These are phyloP conservation scores for Epicampocera succincta DNA, from an alignment of 2,888 invertebrate genomes.

Conservation along the genomic window DNA sequence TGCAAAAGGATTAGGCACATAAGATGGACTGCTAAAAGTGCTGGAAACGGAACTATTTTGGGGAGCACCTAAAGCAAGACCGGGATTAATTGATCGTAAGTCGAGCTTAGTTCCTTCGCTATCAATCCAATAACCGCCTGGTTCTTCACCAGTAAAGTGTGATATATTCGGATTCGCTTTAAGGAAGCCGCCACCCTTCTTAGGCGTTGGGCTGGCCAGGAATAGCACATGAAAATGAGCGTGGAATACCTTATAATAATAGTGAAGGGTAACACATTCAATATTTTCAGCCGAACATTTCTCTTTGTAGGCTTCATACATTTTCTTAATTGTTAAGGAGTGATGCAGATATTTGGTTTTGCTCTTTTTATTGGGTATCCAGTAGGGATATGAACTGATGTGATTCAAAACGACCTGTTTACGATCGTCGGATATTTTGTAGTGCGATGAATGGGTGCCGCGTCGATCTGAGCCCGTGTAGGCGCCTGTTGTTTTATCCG, in stretches of 20 bases:
- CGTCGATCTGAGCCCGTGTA: conserved; percentile 66
- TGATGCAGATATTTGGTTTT: conserved; percentile 69
- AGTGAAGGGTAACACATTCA: conserved; percentile 56
- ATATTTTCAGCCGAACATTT: conserved; percentile 56
- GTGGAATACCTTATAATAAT: conserved; percentile 68
- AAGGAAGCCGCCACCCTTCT: conserved; percentile 41
- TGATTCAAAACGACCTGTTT: conserved; percentile 56
- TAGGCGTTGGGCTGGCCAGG: conserved; percentile 44
- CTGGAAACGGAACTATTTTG: background rate
- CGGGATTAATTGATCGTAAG: conserved; percentile 7
- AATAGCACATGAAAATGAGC: conserved; percentile 69
- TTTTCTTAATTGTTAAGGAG: conserved; percentile 66
- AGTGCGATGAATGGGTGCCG: conserved; percentile 40
- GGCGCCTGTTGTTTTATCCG: conserved; percentile 68
- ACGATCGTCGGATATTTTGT: conserved; percentile 65
- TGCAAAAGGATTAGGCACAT: conserved; percentile 25
- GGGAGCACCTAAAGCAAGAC: background rate
- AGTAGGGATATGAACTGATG: conserved; percentile 69
- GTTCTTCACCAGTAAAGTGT: conserved; percentile 70
- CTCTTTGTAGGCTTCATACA: conserved; percentile 66
- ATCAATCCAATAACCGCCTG: conserved; percentile 68
- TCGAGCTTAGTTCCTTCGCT: conserved; percentile 29
- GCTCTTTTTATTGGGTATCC: conserved; percentile 69
- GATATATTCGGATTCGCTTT: conserved; percentile 68
- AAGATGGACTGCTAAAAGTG: background rate